Evolutionary conservation across 2,888 invertebrate species (phyloP).

Genomic region (Drosophila subsilvestris): DNA sequence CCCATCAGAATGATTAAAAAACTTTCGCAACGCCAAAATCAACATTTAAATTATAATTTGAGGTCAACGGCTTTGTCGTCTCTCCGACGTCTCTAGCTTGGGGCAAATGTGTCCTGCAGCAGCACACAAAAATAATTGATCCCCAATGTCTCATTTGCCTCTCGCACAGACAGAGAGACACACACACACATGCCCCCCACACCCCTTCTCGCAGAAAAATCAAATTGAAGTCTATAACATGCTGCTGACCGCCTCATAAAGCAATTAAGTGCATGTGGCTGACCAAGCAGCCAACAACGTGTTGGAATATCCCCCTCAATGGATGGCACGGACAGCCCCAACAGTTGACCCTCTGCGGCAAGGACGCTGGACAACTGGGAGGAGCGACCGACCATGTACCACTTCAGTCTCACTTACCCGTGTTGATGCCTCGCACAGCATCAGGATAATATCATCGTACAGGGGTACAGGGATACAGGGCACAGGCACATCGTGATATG

Average conservation of each 20-base stretch:
- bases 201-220: conserved; percentile 58
- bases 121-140: conserved; percentile 73
- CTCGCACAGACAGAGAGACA: conserved; percentile 2
- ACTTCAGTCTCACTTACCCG: not conserved
- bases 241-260: conserved; percentile 82
- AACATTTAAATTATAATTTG: conserved; percentile 59
- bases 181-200: conserved; percentile 8
- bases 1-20: conserved; percentile 72
- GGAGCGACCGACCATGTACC: not conserved
- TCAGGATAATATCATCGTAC: not conserved
- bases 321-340: conserved; percentile 37
- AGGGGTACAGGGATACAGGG: no score
- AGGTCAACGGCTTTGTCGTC: conserved; percentile 61
- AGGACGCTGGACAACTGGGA: not conserved
- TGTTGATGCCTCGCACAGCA: not conserved
- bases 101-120: conserved; percentile 49
- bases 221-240: conserved; percentile 82
- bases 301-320: conserved; percentile 64
- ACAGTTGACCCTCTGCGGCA: conserved; percentile 20
- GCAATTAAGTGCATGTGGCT: conserved; percentile 84
- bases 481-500: not conserved
- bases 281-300: conserved; percentile 75
- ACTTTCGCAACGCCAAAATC: conserved; percentile 64
- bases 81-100: conserved; percentile 56
- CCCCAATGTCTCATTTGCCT: conserved; percentile 73